Evolutionary conservation across 35 echinoderm and acorn worm genomes (phyloP), one percentile per base, ranked within the genome.

Genomic region (Ptychodera flava): DNA sequence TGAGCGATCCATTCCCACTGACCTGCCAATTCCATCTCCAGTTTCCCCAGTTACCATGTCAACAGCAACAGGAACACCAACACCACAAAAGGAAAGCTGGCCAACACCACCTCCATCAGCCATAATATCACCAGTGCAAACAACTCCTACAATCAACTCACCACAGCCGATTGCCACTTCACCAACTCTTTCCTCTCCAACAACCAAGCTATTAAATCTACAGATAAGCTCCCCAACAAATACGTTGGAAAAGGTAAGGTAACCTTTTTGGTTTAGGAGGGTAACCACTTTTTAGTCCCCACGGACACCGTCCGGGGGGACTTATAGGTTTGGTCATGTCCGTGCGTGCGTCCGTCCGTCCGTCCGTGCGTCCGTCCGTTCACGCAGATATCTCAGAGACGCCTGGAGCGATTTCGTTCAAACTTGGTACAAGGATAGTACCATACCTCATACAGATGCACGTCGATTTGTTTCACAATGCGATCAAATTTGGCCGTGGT

Each of bases 41-140:
- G 64, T 30, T 81, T 82, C 79, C 86, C 86, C 34, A 88, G 86
- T 37, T 88, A 88, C 77, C 45, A 77, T 30, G 33, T 37, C 86
- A 35, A 31, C 0, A 32, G 78, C 35, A 80, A 37, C 31, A 77
- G 14, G 16, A 32, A 16, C 22, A 32, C 76, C 30, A 29, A 33
- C 86, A 34, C 32, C 86, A 29, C 76, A 78, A 36, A 78, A 87
- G 29, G 86, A 29, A 6, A 80, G 34, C 0, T 79, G 76, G 28
- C 91, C 87, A 35, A 78, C 52, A 38, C 75, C 36, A 37, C 85
- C 80, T 16, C 80, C 86, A 78, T 80, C 85, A 76, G 80, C 81
- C 28, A 16, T 89, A 0, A 52, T 87, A 76, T 80, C 82, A 81
- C 80, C 86, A 16, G 31, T 85, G 12, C 77, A 75, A 27, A 76